Conservation (phyloP, 2,888 invertebrate genomes). For the Brenthis hecate region DNA sequence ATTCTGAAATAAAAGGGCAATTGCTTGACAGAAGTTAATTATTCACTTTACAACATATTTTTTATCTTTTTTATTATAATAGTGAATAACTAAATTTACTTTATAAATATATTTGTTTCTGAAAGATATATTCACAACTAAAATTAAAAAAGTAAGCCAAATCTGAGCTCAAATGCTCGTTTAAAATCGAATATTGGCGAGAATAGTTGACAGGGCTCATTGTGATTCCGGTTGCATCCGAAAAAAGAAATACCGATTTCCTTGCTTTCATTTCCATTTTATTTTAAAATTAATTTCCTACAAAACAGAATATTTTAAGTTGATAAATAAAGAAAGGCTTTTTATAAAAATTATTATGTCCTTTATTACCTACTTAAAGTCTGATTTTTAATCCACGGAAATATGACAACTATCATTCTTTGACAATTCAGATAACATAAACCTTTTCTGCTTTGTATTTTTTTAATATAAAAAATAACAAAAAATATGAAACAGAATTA, state of each 20-base stretch:
- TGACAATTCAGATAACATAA: too few species aligned
- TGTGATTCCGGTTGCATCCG: not conserved
- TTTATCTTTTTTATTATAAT: not conserved
- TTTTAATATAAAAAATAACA: too few species aligned
- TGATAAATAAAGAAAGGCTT: too few species aligned
- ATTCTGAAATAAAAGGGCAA: not conserved
- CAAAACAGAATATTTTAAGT: not conserved
- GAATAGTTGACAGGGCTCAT: slow-evolving; percentile 10
- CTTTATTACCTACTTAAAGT: too few species aligned
- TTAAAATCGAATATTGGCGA: slow-evolving; percentile 22
- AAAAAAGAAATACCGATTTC: slow-evolving; percentile 4
- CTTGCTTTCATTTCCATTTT: not conserved
- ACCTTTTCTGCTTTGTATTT: too few species aligned
- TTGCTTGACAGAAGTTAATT: slow-evolving; percentile 2
- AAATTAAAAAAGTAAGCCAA: slow-evolving; percentile 18
- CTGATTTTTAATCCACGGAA: too few species aligned
- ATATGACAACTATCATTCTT: too few species aligned
- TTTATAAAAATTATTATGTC: too few species aligned
- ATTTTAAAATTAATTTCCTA: not conserved
- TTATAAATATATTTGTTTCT: not conserved
- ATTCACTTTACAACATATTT: not conserved
- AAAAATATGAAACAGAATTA: too few species aligned
- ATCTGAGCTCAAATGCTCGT: slow-evolving; percentile 19
- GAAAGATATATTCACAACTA: not conserved
- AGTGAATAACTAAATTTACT: too few species aligned